A percentile compares a stretch with the other conserved stretches of the same genome.
Conservation (phyloP, 2,888 invertebrate genomes). For the Stramonita haemastoma region DNA sequence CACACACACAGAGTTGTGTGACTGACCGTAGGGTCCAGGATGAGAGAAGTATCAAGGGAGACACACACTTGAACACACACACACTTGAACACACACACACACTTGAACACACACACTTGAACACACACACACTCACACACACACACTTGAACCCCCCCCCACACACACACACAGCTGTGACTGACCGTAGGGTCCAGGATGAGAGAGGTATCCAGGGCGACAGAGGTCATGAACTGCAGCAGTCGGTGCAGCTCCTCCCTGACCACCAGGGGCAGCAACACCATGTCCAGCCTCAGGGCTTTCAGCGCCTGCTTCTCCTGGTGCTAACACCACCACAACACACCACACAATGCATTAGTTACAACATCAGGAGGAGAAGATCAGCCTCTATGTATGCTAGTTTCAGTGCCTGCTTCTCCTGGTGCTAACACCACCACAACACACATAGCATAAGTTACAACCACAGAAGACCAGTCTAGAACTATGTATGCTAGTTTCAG, state of each 20-base stretch:
- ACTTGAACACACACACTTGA: too few relatives aligned
- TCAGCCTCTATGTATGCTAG: too few relatives aligned
- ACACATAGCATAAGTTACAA: neutral
- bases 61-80: too few relatives aligned
- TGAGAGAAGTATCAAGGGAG: constrained; percentile 59
- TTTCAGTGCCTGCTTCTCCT: too few relatives aligned
- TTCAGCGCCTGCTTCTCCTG: constrained; percentile 58
- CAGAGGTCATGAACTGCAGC: constrained; percentile 70
- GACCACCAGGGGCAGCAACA: constrained; percentile 66
- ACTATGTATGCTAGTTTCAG: too few relatives aligned
- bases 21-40: constrained; percentile 64
- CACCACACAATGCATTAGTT: neutral
- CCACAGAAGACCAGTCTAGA: too few relatives aligned
- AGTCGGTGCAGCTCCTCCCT: constrained; percentile 72
- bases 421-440: too few relatives aligned
- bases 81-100: too few relatives aligned
- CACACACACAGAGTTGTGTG: too few relatives aligned
- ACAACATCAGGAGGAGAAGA: too few relatives aligned
- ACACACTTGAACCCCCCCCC: too few relatives aligned
- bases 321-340: neutral
- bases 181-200: constrained; percentile 64
- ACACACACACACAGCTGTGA: neutral
- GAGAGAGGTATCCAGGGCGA: constrained; percentile 60
- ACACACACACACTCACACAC: too few relatives aligned
- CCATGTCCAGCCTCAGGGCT: constrained; percentile 71